Evolutionary conservation across 2,113 vertebrate genomes (phyloP).

Genomic region (Paracanthobrama guichenoti): DNA sequence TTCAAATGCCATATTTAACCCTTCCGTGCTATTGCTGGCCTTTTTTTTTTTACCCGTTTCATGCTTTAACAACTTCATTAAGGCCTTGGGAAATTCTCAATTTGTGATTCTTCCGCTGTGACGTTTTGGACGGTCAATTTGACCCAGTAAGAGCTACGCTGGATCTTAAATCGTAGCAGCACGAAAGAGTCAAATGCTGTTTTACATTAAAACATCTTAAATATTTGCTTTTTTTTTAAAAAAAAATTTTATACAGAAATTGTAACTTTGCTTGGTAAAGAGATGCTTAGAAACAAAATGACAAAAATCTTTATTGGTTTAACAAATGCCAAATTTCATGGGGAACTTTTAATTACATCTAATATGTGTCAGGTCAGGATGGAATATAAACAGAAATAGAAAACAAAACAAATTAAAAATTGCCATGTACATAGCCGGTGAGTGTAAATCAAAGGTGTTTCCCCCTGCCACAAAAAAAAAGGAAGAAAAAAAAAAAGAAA

Average conservation of each 20-base stretch:
- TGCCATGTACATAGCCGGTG: conserved; percentile 48
- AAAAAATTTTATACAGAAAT: no score
- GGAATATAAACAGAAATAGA: conserved; percentile 50
- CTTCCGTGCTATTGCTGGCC: neutral
- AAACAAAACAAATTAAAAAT: conserved; percentile 41
- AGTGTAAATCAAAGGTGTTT: conserved; percentile 24
- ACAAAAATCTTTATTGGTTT: conserved; percentile 73
- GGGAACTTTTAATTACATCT: conserved; percentile 30
- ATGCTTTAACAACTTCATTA: neutral
- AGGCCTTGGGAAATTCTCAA: no score
- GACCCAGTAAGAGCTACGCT: neutral
- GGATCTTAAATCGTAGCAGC: neutral
- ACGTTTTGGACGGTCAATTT: neutral
- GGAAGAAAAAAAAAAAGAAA: no score
- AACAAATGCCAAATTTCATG: conserved; percentile 80
- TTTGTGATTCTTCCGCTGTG: neutral
- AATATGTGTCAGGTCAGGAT: conserved; percentile 33
- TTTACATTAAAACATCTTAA: conserved; percentile 39
- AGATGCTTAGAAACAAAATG: conserved; percentile 84
- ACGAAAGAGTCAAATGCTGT: conserved; percentile 5
- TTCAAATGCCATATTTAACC: conserved; percentile 33
- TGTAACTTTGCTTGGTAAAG: conserved; percentile 78
- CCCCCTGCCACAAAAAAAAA: conserved; percentile 2
- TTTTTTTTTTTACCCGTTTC: neutral
- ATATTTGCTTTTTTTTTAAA: no score